Evolutionary conservation across 2,113 vertebrate genomes (phyloP).

Genomic region (Pholis gunnellus): DNA sequence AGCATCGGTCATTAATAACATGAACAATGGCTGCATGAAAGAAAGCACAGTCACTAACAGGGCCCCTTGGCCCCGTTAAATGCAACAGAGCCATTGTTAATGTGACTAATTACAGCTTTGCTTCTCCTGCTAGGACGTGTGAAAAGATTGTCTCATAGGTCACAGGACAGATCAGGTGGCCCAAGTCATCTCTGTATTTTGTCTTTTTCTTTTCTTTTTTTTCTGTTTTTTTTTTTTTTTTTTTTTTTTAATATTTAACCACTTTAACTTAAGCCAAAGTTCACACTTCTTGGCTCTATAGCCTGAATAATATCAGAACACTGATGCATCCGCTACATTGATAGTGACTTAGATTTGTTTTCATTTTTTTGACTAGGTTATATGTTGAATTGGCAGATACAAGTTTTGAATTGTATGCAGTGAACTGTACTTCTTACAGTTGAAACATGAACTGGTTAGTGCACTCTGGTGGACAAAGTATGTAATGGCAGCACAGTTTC

Average conservation of each 20-base stretch:
- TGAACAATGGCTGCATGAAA: neutral
- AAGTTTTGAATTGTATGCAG: neutral
- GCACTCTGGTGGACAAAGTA: conserved; percentile 43
- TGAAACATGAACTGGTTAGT: neutral
- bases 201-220: no score
- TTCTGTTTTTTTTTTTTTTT: neutral
- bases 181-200: neutral
- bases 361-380: neutral
- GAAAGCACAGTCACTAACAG: neutral
- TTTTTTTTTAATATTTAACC: neutral
- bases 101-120: neutral
- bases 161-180: neutral
- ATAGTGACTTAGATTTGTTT: neutral
- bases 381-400: no score
- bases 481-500: neutral
- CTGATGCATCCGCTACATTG: neutral
- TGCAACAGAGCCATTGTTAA: neutral
- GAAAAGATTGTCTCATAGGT: neutral
- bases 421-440: neutral
- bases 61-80: neutral
- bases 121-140: neutral
- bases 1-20: neutral
- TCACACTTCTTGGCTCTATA: neutral
- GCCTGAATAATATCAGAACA: neutral
- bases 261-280: neutral